These are phyloP conservation scores for Pimephales promelas DNA, from an alignment of 2,113 vertebrate species.

Conservation along the genomic window DNA sequence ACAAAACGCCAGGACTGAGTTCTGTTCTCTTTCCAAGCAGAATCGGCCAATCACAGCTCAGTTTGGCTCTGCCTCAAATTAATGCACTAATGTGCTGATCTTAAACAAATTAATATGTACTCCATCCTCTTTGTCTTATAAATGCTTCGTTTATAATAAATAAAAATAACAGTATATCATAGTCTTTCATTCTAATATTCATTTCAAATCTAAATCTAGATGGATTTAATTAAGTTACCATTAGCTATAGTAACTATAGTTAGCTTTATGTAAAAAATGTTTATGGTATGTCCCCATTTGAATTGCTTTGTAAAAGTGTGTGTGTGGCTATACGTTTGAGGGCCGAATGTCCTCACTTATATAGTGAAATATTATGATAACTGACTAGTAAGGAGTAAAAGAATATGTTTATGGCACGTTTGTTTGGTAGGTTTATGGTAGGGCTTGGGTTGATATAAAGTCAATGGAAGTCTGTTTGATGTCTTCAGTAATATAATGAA, in stretches of 20 bases:
- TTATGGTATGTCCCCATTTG: not conserved
- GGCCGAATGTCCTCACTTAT: too few relatives aligned
- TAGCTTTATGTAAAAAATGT: not conserved
- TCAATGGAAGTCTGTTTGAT: too few relatives aligned
- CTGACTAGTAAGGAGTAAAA: too few relatives aligned
- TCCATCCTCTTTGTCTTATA: not conserved
- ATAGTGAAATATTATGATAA: too few relatives aligned
- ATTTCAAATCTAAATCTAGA: not conserved
- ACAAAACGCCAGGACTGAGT: conserved; percentile 61
- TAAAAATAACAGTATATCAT: not conserved
- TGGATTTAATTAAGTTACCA: not conserved
- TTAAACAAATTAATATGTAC: not conserved
- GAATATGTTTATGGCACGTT: too few relatives aligned
- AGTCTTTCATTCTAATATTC: not conserved
- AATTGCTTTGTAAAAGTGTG: not conserved
- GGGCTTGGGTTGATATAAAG: too few relatives aligned
- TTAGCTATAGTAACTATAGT: not conserved
- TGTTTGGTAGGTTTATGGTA: too few relatives aligned
- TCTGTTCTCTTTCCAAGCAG: not conserved
- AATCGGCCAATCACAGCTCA: not conserved
- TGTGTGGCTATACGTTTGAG: too few relatives aligned
- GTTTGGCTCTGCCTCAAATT: not conserved
- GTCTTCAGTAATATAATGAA: too few relatives aligned
- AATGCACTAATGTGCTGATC: not conserved
- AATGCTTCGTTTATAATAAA: conserved; percentile 4